Percentiles rank a stretch among this genome's conserved stretches.
These are phyloP conservation scores for Bombyx mandarina DNA, from an alignment of 1,140 invertebrate species.

Conservation along the genomic window DNA sequence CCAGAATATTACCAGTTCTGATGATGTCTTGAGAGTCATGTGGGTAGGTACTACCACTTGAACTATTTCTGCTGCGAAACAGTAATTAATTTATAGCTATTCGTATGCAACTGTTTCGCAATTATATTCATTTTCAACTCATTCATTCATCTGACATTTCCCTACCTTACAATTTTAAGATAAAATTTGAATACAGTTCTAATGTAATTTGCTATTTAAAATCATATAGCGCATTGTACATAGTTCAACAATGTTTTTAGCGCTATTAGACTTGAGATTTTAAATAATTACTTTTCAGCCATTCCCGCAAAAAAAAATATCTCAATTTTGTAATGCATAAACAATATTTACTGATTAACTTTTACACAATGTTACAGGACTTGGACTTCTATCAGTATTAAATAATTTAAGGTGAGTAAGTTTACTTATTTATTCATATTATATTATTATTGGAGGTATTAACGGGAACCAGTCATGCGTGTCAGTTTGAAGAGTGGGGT, in stretches of 20 bases:
- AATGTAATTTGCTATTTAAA: too few species aligned
- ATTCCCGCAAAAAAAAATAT: background rate
- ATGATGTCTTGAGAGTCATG: too few species aligned
- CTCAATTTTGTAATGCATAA: background rate
- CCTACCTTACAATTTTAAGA: too few species aligned
- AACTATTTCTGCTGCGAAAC: background rate
- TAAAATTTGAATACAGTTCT: too few species aligned
- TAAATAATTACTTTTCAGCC: background rate
- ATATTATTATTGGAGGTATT: background rate
- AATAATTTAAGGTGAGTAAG: slow-evolving; percentile 83
- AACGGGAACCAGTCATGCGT: background rate
- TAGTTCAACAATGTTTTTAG: background rate
- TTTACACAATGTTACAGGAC: slow-evolving; percentile 74
- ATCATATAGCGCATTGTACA: too few species aligned
- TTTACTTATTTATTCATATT: background rate
- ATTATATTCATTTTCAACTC: too few species aligned
- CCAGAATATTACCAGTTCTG: too few species aligned
- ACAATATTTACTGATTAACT: too few species aligned
- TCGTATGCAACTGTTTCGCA: too few species aligned
- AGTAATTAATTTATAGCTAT: background rate
- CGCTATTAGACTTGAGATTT: background rate
- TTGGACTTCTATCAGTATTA: slow-evolving; percentile 85
- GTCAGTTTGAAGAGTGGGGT: too few species aligned
- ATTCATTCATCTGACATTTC: too few species aligned
- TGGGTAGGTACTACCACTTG: background rate